Evolutionary conservation across 2,888 invertebrate species (phyloP).

Genomic region (Artemia sinica): DNA sequence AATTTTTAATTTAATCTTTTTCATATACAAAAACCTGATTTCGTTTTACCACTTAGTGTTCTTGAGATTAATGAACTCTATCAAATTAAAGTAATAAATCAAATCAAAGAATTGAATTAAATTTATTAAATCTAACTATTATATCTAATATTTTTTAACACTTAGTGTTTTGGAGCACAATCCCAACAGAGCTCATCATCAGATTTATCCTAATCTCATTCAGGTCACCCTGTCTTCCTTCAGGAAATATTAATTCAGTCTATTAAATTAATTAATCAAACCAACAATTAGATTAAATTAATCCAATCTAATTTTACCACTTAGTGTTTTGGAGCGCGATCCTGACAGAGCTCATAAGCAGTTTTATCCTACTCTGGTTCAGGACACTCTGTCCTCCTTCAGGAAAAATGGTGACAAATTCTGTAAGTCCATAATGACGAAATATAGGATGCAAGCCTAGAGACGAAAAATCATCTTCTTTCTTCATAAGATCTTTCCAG

Average conservation of each 20-base stretch:
- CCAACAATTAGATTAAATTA: too few relatives aligned
- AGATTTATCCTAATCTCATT: conserved; percentile 53
- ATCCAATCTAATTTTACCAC: conserved; percentile 37
- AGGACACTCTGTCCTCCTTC: conserved; percentile 39
- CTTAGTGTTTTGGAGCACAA: conserved; percentile 61
- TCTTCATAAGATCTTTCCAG: conserved; percentile 39
- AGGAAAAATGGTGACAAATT: conserved; percentile 60
- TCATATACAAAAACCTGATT: too few relatives aligned
- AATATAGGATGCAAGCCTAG: conserved; percentile 21
- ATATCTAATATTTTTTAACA: conserved; percentile 36
- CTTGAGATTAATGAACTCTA: too few relatives aligned
- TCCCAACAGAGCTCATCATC: conserved; percentile 57
- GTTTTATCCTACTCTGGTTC: conserved; percentile 50
- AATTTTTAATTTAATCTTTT: too few relatives aligned
- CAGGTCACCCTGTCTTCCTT: conserved; percentile 39
- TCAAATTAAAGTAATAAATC: too few relatives aligned
- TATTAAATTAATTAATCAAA: conserved; percentile 32
- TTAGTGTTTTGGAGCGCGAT: conserved; percentile 65
- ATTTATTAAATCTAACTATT: too few relatives aligned
- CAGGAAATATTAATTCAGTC: conserved; percentile 36
- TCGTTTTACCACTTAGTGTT: too few relatives aligned
- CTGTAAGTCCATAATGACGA: conserved; percentile 50
- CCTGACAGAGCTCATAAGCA: conserved; percentile 58
- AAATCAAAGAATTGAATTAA: too few relatives aligned
- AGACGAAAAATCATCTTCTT: conserved; percentile 45